phyloP scores from a whole-genome alignment of 2,888 invertebrate genomes.

The Pediacus dermestoides region DNA sequence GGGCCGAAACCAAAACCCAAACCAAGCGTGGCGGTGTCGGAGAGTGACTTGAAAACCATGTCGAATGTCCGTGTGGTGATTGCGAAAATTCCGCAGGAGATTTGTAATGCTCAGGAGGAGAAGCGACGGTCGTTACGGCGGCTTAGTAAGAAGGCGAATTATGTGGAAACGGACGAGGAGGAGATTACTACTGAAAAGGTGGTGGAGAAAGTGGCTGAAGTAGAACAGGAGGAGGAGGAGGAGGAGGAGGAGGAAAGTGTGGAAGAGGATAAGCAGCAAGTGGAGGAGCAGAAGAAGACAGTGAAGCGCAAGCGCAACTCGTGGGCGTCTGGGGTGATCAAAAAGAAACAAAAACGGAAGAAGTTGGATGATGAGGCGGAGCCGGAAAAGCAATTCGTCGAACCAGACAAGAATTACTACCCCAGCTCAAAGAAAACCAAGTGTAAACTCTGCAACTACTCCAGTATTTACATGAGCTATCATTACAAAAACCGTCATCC shows the following conservation, averaged over 20 bases:
- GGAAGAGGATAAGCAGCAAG: slow-evolving; percentile 1
- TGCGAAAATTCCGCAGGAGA: slow-evolving; percentile 32
- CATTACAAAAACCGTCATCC: slow-evolving; percentile 66
- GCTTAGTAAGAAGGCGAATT: slow-evolving; percentile 20
- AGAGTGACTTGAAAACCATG: slow-evolving; percentile 26
- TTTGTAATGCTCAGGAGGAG: slow-evolving; percentile 22
- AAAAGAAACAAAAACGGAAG: slow-evolving; percentile 26
- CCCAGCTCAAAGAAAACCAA: slow-evolving; percentile 21
- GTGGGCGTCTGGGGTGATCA: slow-evolving; percentile 42
- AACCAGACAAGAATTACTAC: slow-evolving; percentile 34
- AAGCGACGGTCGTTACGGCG: slow-evolving; percentile 20
- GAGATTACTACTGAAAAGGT: slow-evolving; percentile 6
- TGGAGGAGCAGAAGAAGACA: slow-evolving; percentile 21
- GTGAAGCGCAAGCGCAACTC: slow-evolving; percentile 45
- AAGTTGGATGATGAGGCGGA: slow-evolving; percentile 10
- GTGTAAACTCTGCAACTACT: slow-evolving; percentile 61
- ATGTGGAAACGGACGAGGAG: slow-evolving; percentile 24
- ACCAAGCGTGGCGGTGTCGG: slow-evolving; percentile 22
- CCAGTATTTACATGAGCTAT: slow-evolving; percentile 59
- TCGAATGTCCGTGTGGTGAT: slow-evolving; percentile 33
- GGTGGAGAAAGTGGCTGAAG: slow-evolving; percentile 17
- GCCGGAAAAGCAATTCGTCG: slow-evolving; percentile 23
- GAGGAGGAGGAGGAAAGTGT: slow-evolving; percentile 12
- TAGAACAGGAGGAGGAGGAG: slow-evolving; percentile 9
- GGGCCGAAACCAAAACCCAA: slow-evolving; percentile 26